A percentile compares a stretch with the other conserved stretches of the same genome.
phyloP scores from a whole-genome alignment of 2,888 invertebrate species.

The Parnassius smintheus region DNA sequence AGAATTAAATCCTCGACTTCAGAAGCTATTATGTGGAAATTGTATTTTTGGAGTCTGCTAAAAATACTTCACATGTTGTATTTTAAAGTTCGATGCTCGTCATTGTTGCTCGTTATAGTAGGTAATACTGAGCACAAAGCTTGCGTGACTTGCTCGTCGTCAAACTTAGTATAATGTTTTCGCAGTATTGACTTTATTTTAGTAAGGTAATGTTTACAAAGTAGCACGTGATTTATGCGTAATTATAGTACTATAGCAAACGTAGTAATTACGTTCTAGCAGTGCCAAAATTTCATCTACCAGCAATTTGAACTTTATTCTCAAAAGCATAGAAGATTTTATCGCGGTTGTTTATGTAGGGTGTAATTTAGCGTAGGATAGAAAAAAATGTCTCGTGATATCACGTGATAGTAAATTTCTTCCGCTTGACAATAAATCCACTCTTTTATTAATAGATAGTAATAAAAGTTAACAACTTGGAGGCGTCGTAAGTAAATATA shows the following conservation, averaged over 20 bases:
- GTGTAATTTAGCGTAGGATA: neutral
- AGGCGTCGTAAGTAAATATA: no score
- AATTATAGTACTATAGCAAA: constrained; percentile 20
- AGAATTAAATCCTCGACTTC: no score
- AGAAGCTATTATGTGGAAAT: neutral
- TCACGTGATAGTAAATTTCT: constrained; percentile 18
- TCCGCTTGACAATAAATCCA: neutral
- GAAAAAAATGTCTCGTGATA: constrained; percentile 18
- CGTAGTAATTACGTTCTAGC: constrained; percentile 14
- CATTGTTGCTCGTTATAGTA: no score
- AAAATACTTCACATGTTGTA: no score
- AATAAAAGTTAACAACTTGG: no score
- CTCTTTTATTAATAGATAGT: no score
- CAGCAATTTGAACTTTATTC: constrained; percentile 13
- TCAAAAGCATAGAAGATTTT: neutral
- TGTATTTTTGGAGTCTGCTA: neutral
- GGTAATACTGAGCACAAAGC: no score
- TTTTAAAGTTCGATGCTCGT: no score
- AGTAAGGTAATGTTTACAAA: constrained; percentile 16
- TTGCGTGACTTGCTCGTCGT: no score
- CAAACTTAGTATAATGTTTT: no score
- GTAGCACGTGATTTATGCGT: constrained; percentile 10
- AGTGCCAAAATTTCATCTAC: constrained; percentile 10
- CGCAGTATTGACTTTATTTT: neutral
- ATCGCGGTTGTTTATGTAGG: neutral